Base-by-base conservation (phyloP, 2,113 vertebrate species). In the Narcine bancroftii region DNA sequence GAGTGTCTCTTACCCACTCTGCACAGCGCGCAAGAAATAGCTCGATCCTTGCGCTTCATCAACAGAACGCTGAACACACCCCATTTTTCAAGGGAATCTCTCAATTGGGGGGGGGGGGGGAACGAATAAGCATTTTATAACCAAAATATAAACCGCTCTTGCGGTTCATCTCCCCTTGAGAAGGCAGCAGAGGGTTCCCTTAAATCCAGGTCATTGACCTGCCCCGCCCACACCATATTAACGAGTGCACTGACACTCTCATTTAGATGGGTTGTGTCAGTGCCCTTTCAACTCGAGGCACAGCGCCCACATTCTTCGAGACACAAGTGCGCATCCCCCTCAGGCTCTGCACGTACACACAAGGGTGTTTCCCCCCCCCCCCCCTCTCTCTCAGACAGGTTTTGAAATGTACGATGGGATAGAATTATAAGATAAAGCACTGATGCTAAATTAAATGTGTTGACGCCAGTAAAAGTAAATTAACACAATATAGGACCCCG, bases 381-480 rank as follows among this genome's bases (percentile, higher is more conserved):
- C 81, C 60, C 15, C 39, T 81, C 33, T 79, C 36, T 87, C n/a
- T 13, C 9, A 85, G 36, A 87, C 81, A 87, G 53, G 53, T 17
- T 87, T 60, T 87, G 53, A 87, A 63, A 60, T 87, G 81, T 33
- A 87, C 81, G 17, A 87, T 87, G 53, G 81, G 81, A 87, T 60
- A 63, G 60, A 21, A 63, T n/a, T 53, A 87, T 19, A 56, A 85
- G 29, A 85, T 60, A 60, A 87, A 60, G 56, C 39, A 87, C 56
- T 60, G 53, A 1, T 87, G n/a, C 21, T 36, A 87, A 87, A 81
- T 81, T 81, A 60, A 87, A 33, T 56, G 50, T 87, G 53, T 87
- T 87, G 60, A 63, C 33, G n/a, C 4, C 33, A 5, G 17, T 13
- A 36, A 87, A 53, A 47, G 9, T 26, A 81, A 87, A 21, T 60